Base-by-base conservation (phyloP, 2,888 invertebrate species). In the Stegophylla sp. region DNA sequence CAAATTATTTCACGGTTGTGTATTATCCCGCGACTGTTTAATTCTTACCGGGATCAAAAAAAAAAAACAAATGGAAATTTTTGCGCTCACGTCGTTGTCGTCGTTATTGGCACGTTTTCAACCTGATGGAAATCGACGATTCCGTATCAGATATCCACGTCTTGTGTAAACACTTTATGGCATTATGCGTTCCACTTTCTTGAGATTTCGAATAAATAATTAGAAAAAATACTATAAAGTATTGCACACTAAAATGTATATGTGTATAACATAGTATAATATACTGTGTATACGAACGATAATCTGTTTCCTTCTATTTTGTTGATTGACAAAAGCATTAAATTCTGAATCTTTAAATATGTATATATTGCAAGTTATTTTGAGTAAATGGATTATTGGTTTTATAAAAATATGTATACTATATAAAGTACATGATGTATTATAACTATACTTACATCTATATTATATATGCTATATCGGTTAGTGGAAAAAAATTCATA, bases 131-230 rank as follows among this genome's bases (percentile, higher is more conserved):
- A 66, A 75, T 66, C 53, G 51, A 75, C 64, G 43, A 64, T 51
- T 72, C 28, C 17, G 34, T 48, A 28, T 74, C 63, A 17, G 43
- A 73, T 45, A n/a, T n/a, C 5, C 26, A 69, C 51, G n/a, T 5
- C 15, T 41, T 34, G 13, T 12, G 20, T 34, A 66, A 1, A 53
- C 28, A 72, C 17, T 72, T 13, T n/a, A 45, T 63, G 10, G 51
- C 63, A 64, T 20, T 41, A 3, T 17, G 9, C 48, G 74, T 75
- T 75, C 53, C 43, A 66, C 75, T 75, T 75, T 75, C 75, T 75
- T 75, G 28, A 0, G 41, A 53, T 75, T 75, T 66, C 41, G 53
- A 53, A 41, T 75, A 51, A 51, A 64, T 34, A 75, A 23, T 34
- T 7, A 34, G 34, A 7, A 34, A 5, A 34, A 34, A 34, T 34